Percentiles rank a stretch among this genome's conserved stretches.
These are phyloP conservation scores for Aricia artaxerxes DNA, from an alignment of 2,888 invertebrate species.

Conservation along the genomic window DNA sequence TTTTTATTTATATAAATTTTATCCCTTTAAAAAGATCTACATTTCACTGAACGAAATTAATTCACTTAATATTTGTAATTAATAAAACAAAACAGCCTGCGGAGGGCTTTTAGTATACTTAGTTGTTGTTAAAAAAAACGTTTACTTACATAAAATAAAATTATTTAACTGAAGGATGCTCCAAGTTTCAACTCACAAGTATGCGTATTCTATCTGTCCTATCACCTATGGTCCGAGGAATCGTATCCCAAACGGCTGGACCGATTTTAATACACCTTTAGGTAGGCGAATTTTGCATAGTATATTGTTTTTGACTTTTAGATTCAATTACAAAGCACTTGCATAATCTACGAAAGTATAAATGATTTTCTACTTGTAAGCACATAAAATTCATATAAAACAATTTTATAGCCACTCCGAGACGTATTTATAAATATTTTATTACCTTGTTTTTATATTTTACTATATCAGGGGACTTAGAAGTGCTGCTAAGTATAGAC, in stretches of 20 bases:
- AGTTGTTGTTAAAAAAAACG: neutral
- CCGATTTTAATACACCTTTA: too few species aligned
- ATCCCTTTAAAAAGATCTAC: too few species aligned
- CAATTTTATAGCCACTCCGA: neutral
- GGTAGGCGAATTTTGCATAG: neutral
- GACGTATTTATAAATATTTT: slow-evolving; percentile 15
- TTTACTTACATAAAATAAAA: too few species aligned
- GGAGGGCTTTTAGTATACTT: neutral
- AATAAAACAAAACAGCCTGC: neutral
- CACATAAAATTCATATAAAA: slow-evolving; percentile 8
- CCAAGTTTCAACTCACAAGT: too few species aligned
- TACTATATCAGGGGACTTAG: slow-evolving; percentile 1
- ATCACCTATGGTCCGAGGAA: too few species aligned
- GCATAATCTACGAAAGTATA: neutral
- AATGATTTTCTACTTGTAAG: neutral
- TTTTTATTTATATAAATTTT: too few species aligned
- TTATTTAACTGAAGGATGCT: too few species aligned
- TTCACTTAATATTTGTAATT: neutral
- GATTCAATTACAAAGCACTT: neutral
- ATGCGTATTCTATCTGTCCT: too few species aligned
- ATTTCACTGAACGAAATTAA: neutral
- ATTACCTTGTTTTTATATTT: slow-evolving; percentile 6
- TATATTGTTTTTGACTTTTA: neutral
- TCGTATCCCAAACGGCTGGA: too few species aligned
- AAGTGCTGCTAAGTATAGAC: slow-evolving; percentile 12